A percentile compares a stretch with the other conserved stretches of the same genome.
Conservation (phyloP, 2,888 invertebrate genomes). For the Zaprionus lineosus region DNA sequence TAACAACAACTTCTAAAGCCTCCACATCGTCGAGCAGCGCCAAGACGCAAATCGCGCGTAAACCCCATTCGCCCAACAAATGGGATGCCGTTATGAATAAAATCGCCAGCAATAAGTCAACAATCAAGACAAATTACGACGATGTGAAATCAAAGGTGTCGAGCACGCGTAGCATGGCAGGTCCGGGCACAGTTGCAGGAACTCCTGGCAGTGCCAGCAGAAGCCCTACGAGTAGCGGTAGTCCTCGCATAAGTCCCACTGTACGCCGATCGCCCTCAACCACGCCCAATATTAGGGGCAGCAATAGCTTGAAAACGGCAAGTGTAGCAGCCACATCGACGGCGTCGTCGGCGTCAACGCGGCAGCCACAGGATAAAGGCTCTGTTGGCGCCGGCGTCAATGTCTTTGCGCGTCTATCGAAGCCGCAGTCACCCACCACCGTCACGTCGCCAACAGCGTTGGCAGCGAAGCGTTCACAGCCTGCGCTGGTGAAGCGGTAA, state of each 20-base stretch:
- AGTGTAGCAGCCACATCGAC: slow-evolving; percentile 37
- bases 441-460: slow-evolving; percentile 59
- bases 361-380: slow-evolving; percentile 78
- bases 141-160: slow-evolving; percentile 94
- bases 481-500: slow-evolving; percentile 74
- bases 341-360: slow-evolving; percentile 45
- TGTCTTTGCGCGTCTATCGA: slow-evolving; percentile 43
- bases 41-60: slow-evolving; percentile 57
- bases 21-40: slow-evolving; percentile 15
- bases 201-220: neutral
- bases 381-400: slow-evolving; percentile 51
- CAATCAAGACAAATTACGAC: slow-evolving; percentile 87
- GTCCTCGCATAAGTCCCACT: slow-evolving; percentile 58
- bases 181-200: slow-evolving; percentile 3
- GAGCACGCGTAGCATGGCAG: slow-evolving; percentile 77
- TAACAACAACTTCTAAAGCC: slow-evolving; percentile 8
- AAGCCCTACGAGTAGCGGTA: slow-evolving; percentile 26
- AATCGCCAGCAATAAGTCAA: slow-evolving; percentile 87
- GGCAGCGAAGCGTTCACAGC: slow-evolving; percentile 55
- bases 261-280: slow-evolving; percentile 62
- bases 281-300: slow-evolving; percentile 48
- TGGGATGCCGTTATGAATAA: slow-evolving; percentile 94
- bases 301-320: no score
- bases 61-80: slow-evolving; percentile 83
- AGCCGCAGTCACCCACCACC: slow-evolving; percentile 52